Conservation (phyloP, 2,113 vertebrate genomes). For the Promerops cafer region DNA sequence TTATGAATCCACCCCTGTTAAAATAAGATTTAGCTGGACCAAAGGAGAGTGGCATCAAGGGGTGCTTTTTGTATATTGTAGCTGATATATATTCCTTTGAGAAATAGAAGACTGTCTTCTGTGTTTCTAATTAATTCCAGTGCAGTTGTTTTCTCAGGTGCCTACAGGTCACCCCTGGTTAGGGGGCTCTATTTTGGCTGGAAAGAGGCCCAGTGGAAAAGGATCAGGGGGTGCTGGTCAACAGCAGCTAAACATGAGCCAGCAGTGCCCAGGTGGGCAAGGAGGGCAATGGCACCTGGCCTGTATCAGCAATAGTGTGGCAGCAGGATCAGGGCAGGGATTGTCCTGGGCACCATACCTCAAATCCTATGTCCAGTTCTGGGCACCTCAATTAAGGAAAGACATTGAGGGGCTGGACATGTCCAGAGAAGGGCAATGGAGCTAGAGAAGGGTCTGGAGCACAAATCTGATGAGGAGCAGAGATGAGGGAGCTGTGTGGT, state of each 20-base stretch:
- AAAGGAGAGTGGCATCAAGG: background rate
- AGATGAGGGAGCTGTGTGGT: background rate
- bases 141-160: background rate
- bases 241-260: background rate
- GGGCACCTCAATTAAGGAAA: too few relatives aligned
- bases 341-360: background rate
- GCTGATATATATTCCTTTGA: background rate
- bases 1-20: background rate
- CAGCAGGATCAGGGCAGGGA: background rate
- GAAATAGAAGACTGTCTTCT: background rate
- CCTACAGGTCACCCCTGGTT: background rate
- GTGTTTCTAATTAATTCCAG: background rate
- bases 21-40: background rate
- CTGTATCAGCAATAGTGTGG: too few relatives aligned
- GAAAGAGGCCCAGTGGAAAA: background rate
- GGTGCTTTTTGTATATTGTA: background rate
- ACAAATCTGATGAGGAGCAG: background rate
- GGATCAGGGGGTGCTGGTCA: background rate
- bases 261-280: background rate
- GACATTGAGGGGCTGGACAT: fast-evolving
- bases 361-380: background rate
- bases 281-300: background rate
- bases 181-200: background rate
- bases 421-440: background rate
- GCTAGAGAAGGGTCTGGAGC: background rate